Percentiles rank a stretch among this genome's conserved stretches.
phyloP scores from a whole-genome alignment of 92 coral and sea anemone species.

The Siderastrea siderea region DNA sequence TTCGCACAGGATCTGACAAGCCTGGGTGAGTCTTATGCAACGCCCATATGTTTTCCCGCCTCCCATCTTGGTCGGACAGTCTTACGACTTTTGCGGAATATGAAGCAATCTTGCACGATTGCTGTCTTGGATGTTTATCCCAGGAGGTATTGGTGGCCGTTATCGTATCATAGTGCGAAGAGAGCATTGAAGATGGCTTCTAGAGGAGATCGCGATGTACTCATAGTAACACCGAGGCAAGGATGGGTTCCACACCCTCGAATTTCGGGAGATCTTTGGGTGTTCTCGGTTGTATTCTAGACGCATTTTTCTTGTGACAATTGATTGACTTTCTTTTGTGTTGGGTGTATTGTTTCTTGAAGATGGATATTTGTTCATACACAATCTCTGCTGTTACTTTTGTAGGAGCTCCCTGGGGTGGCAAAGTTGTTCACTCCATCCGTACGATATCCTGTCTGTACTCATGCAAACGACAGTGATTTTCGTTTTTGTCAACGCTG shows the following conservation, averaged over 20 bases:
- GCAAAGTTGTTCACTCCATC: too few species aligned
- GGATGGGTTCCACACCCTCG: neutral
- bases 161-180: too few species aligned
- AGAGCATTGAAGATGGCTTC: neutral
- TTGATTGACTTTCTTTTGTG: neutral
- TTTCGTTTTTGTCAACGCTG: too few species aligned
- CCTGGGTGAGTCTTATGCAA: neutral
- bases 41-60: too few species aligned
- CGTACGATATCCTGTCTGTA: too few species aligned
- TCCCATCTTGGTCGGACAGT: too few species aligned
- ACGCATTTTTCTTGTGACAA: neutral
- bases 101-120: too few species aligned
- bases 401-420: too few species aligned
- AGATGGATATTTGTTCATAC: neutral
- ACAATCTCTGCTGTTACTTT: neutral
- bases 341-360: neutral
- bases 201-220: too few species aligned
- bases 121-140: neutral
- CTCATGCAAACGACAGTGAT: too few species aligned
- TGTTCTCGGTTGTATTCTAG: neutral
- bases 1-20: neutral
- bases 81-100: too few species aligned
- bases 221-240: neutral
- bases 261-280: neutral
- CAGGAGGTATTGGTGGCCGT: constrained; percentile 2